Conservation (phyloP, 2,888 invertebrate species). For the Falcaria lacertinaria region DNA sequence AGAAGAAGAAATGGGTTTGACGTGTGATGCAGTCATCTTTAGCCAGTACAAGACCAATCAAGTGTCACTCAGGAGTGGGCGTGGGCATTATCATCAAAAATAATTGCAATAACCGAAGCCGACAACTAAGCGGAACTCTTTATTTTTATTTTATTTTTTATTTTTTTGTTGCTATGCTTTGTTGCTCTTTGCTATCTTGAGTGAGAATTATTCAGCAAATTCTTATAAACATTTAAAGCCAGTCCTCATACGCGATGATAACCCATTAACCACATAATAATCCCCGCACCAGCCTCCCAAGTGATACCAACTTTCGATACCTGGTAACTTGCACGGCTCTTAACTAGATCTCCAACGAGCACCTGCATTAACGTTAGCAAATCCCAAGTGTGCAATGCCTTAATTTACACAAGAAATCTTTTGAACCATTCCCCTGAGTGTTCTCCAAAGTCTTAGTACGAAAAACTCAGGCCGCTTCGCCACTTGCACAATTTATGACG, state of each 20-base stretch:
- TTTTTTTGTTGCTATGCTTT: no score
- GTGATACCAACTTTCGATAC: not conserved
- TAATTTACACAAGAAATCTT: conserved; percentile 59
- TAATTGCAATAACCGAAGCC: not conserved
- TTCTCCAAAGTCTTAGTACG: conserved; percentile 50
- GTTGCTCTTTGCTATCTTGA: no score
- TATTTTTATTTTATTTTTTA: no score
- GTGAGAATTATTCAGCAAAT: no score
- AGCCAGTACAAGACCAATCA: not conserved
- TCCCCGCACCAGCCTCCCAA: not conserved
- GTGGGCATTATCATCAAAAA: not conserved
- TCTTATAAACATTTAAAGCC: no score
- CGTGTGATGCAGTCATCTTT: not conserved
- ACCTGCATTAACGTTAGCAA: conserved; percentile 39
- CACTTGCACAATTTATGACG: conserved; percentile 59
- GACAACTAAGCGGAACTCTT: not conserved
- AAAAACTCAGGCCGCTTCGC: conserved; percentile 53
- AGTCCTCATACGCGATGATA: no score
- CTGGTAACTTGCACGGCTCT: conserved; percentile 19
- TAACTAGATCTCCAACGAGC: conserved; percentile 23
- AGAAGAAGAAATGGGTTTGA: no score
- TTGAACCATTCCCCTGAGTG: conserved; percentile 48
- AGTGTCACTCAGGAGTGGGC: not conserved
- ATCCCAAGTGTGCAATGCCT: conserved; percentile 39
- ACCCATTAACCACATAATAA: not conserved